Base-by-base conservation (phyloP, 2,797 vertebrate genomes). In the Manis javanica region DNA sequence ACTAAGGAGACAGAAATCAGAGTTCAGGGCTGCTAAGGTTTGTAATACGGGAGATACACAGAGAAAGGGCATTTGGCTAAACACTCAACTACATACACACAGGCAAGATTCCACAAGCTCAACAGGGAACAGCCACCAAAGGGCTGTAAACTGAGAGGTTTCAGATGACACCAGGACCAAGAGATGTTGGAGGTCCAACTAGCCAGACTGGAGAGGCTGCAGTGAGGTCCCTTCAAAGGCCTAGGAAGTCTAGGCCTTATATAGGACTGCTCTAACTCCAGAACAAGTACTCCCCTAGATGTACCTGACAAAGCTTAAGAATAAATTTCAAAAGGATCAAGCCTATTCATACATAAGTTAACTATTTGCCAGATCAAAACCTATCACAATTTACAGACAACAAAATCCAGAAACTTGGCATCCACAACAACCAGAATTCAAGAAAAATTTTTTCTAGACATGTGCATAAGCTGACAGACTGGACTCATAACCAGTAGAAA, bases 1-100 rank as follows among this genome's bases (percentile, higher is more conserved):
- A 16, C 5, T 0, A 23, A 34, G 81, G 59, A 0, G 26, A 18
- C 11, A 23, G 55, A 11, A 7, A 6, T n/a, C 0, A 15, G 12
- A 2, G 21, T 13, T 42, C 26, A 19, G 78, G 51, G 61, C 53
- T 29, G 19, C 12, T 11, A 0, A 24, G 51, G 78, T 11, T n/a
- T 68, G 37, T 23, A 16, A 19, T 72, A 23, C 6, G n/a, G n/a
- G 51, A 84, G 51, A 42, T 13, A 59, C 26, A 19, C 18, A 15
- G 78, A 86, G 63, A 23, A 5, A 18, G 9, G 2, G 21, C 2
- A 61, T 34, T 4, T 69, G 42, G 74, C 77, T 31, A 39, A 39
- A 39, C 11, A 39, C 11, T 11, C 19, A 39, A 51, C 13, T 5
- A 7, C 3, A 7, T 19, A 0, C 0, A 19, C 15, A 2, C 37